Evolutionary conservation across 1,140 invertebrate species (phyloP), one percentile per base, ranked within the genome.

Genomic region (Hetaerina americana): DNA sequence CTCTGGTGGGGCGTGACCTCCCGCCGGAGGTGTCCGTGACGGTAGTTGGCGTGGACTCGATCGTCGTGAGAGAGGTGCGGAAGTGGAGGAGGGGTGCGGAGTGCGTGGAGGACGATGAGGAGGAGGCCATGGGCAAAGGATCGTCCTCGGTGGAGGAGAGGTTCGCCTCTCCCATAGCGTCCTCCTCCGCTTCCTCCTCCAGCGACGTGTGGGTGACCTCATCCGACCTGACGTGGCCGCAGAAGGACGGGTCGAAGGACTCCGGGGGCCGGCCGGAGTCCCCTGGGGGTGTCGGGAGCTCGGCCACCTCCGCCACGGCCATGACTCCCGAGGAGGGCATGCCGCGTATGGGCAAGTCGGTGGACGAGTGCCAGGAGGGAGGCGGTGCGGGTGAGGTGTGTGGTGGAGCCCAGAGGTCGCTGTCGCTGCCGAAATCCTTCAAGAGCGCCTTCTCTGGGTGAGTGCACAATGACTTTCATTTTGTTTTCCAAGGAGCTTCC

Each of bases 381-480:
- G 79, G 81, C 18, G 77, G 78, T 25, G 26, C 67, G 22, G 77
- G 78, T 25, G 26, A 70, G 22, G 40, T 73, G 12, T 75, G 84
- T 71, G 82, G 83, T 68, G 78, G 81, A 10, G 84, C 86, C 71
- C 86, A 87, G 74, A 79, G 86, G 24, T 87, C 87, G 0, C 81
- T 87, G 75, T 88, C 87, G 1, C 77, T 88, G 73, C 87, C 87
- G 3, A 88, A 88, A 76, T 87, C 86, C 15, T 88, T 88, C 76
- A 79, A 83, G 72, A 73, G 76, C 74, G 68, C 75, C 72, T 71
- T 77, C 72, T 77, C 78, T 75, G 75, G 79, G 80, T 80, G 75
- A 78, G 78, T 76, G 25, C 18, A 12, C 71, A 6, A 26, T 71
- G n/a, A n/a, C 57, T 70, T 15, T 5, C 22, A 57, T 12, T 68